Base-by-base conservation (phyloP, 2,888 invertebrate genomes). In the Digitonthophagus gazella region DNA sequence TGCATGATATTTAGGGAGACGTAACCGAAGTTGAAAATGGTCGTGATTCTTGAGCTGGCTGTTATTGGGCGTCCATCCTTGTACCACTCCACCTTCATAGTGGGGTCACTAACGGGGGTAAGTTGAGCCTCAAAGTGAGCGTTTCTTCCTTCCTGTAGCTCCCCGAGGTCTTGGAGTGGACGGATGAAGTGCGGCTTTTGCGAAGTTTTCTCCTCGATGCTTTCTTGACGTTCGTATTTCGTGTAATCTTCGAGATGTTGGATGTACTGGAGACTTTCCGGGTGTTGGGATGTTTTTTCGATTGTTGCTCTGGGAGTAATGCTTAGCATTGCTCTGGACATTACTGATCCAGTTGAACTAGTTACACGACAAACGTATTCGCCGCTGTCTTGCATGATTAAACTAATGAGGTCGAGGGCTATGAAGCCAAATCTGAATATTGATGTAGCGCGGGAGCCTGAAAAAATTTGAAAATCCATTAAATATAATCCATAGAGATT, bases 1-100 rank as follows among this genome's bases (percentile, higher is more conserved):
- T 97, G 97, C 91, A 96, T 89, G 85, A 98, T 97, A 86, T 97
- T 97, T 81, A 98, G 92, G 86, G 96, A 96, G 87, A 97, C 97
- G 89, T 97, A 97, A 83, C 97, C 97, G 90, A 98, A 97, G 90
- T 97, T 98, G 90, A 96, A 96, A 88, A 96, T 95, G 83, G 96
- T 95, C 83, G 95, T 95, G 86, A 96, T 97, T 86, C 97, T 91
- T 83, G 97, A 96, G 86, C 98, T 97, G 81, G 96, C 96, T 85
- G 96, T 96, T 79, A 99, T 93, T 20, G 97, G 91, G 83, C 91
- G 89, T 76, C 97, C 97, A 88, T 95, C 95, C 85, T 95, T 95
- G 85, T 93, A 95, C 96, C 96, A 96, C 84, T 96, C 95, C 80
- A 95, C 94, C 85, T 92, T 91, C 95, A 96, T 95, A 61, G 93